Percentiles rank a stretch among this genome's conserved stretches.
These are phyloP conservation scores for Thalassaphorura encarpata DNA, from an alignment of 1,140 invertebrate genomes.

Conservation along the genomic window DNA sequence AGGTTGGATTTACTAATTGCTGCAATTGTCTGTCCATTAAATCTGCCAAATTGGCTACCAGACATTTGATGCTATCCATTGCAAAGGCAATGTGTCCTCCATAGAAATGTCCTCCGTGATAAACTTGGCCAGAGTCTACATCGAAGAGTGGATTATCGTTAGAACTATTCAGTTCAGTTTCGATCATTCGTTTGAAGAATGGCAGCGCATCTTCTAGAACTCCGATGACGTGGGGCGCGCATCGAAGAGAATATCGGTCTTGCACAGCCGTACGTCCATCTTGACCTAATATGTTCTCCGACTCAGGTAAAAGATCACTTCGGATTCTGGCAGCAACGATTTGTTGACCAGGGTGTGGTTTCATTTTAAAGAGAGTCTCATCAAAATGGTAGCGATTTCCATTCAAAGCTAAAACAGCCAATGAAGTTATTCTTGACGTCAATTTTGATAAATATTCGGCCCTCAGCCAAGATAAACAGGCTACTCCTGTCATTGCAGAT, in stretches of 20 bases:
- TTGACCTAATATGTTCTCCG: too few relatives aligned
- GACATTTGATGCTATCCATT: conserved; percentile 8
- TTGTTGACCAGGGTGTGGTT: conserved; percentile 5
- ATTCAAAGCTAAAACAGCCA: conserved; percentile 2
- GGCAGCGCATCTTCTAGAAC: conserved; percentile 6
- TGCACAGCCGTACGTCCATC: not conserved
- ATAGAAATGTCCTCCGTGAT: conserved; percentile 7
- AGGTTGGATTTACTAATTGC: conserved; percentile 6
- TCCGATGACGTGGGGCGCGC: conserved; percentile 10
- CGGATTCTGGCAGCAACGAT: conserved; percentile 5
- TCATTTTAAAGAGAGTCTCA: conserved; percentile 8
- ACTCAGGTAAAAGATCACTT: not conserved
- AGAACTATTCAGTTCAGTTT: conserved; percentile 2
- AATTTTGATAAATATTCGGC: not conserved
- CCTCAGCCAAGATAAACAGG: conserved; percentile 3
- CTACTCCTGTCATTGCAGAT: conserved; percentile 7
- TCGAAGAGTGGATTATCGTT: conserved; percentile 15
- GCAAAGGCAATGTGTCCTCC: conserved; percentile 10
- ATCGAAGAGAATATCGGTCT: conserved; percentile 11
- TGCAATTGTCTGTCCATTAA: conserved; percentile 10
- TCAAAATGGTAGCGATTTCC: conserved; percentile 9
- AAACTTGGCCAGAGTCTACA: not conserved
- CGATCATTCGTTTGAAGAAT: conserved; percentile 3
- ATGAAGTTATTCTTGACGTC: not conserved
- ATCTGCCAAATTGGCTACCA: conserved; percentile 8